Evolutionary conservation across 2,113 vertebrate species (phyloP), one percentile per base, ranked within the genome.

Genomic region (Melozone crissalis): DNA sequence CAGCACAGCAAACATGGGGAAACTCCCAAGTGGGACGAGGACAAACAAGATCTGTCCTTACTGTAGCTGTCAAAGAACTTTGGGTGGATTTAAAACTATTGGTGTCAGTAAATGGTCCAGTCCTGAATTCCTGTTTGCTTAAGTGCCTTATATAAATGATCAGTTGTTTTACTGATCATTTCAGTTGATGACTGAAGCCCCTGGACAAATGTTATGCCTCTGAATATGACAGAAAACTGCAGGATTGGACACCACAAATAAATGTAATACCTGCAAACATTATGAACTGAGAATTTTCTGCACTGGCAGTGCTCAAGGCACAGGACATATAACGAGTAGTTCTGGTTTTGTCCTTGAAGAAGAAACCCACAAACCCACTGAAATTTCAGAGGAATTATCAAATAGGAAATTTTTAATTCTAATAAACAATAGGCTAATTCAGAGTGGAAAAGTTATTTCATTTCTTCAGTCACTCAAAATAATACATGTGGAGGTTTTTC

Each of bases 11-110:
- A 57, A 26, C 54, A 22, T 0, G 4, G 33, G 7, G 15, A 6
- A 73, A 52, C 30, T 33, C 5, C 0, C 13, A 31, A 13, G 21
- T 5, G 18, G 44, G 39, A 63, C 3, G 2, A 65, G 28, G 26
- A 6, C 41, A 41, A 41, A 39, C 41, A 75, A 75, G 15, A 58
- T 6, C 71, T 47, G 24, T 37, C 31, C 28, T 35, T 22, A 30
- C 3, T 58, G 61, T 20, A 22, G 31, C 52, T 58, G 21, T 52
- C 11, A 8, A 19, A 68, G 39, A 33, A 61, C 12, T 20, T 10
- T 6, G 66, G 22, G 5, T 22, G 17, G 22, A 35, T 62, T 84
- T 58, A 26, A 84, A 90, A 84, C 19, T 51, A 15, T 44, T 33
- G 15, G 2, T 47, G 11, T 52, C 55, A 43, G 7, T 43, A 51